phyloP scores from a whole-genome alignment of 2,113 vertebrate genomes.

The Lota lota region DNA sequence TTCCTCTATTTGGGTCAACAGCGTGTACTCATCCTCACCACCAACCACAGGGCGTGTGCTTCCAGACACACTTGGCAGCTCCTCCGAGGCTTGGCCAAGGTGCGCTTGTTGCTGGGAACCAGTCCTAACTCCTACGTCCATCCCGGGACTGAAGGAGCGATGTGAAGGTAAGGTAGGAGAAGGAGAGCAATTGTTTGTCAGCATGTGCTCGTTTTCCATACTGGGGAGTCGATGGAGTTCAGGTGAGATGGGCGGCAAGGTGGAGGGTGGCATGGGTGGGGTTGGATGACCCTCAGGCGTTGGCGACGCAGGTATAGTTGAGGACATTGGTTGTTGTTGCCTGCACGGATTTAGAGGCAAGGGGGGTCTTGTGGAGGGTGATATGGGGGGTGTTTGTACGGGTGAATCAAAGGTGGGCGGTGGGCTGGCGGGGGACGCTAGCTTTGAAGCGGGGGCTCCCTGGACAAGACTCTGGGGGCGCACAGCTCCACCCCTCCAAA shows the following conservation, averaged over 20 bases:
- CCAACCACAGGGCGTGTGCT: background rate
- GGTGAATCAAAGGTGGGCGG: conserved; percentile 43
- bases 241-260: background rate
- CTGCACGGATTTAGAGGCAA: conserved; percentile 10
- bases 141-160: conserved; percentile 28
- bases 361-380: background rate
- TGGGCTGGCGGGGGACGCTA: conserved; percentile 27
- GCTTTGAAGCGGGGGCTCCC: conserved; percentile 32
- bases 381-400: conserved; percentile 25
- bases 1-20: background rate
- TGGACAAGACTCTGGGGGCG: conserved; percentile 45
- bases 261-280: background rate
- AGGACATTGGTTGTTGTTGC: conserved; percentile 7
- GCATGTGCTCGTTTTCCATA: conserved; percentile 17
- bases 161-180: conserved; percentile 38
- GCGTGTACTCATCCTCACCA: background rate
- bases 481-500: conserved; percentile 45
- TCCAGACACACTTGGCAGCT: background rate
- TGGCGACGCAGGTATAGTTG: background rate
- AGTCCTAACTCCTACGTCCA: background rate
- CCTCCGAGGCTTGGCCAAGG: conserved; percentile 12
- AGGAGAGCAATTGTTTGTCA: conserved; percentile 24
- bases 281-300: background rate
- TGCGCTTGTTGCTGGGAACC: conserved; percentile 3
- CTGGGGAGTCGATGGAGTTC: background rate